Evolutionary conservation across 2,113 vertebrate genomes (phyloP).

Genomic region (Toxotes chatareus): DNA sequence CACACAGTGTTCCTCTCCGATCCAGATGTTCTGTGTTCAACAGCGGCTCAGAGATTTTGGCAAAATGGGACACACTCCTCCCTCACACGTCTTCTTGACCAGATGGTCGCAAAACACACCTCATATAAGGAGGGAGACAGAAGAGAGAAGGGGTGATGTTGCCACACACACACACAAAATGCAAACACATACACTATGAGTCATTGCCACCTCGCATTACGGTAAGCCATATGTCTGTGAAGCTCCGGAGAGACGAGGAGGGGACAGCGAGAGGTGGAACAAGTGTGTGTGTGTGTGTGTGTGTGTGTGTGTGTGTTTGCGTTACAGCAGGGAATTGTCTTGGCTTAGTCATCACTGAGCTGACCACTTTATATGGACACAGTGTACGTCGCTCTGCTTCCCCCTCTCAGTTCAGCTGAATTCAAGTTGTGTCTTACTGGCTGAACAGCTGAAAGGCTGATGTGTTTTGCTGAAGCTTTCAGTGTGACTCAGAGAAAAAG

Average conservation of each 20-base stretch:
- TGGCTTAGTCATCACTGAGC: conserved; percentile 41
- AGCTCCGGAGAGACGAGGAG: conserved; percentile 31
- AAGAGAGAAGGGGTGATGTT: background rate
- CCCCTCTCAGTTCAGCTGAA: conserved; percentile 11
- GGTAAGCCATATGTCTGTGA: conserved; percentile 49
- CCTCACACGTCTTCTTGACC: conserved; percentile 54
- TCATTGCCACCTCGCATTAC: conserved; percentile 65
- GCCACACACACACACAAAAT: conserved; percentile 10
- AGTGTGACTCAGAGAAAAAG: conserved; percentile 16
- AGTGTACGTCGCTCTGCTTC: conserved; percentile 21
- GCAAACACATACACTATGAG: conserved; percentile 41
- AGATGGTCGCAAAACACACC: conserved; percentile 56
- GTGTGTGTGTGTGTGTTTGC: conserved; percentile 18
- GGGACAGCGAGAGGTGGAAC: conserved; percentile 10
- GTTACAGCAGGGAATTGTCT: conserved; percentile 39
- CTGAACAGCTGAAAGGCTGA: conserved; percentile 1
- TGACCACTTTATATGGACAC: conserved; percentile 50
- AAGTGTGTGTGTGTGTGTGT: background rate
- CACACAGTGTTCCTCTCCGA: conserved; percentile 46
- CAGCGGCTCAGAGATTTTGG: conserved; percentile 52
- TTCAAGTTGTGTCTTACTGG: background rate
- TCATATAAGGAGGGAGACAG: conserved; percentile 10
- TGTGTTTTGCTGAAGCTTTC: conserved; percentile 21
- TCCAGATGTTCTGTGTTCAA: conserved; percentile 76
- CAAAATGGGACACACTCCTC: conserved; percentile 57